These are phyloP conservation scores for Caprella mutica DNA, from an alignment of 2,888 invertebrate genomes.

Conservation along the genomic window DNA sequence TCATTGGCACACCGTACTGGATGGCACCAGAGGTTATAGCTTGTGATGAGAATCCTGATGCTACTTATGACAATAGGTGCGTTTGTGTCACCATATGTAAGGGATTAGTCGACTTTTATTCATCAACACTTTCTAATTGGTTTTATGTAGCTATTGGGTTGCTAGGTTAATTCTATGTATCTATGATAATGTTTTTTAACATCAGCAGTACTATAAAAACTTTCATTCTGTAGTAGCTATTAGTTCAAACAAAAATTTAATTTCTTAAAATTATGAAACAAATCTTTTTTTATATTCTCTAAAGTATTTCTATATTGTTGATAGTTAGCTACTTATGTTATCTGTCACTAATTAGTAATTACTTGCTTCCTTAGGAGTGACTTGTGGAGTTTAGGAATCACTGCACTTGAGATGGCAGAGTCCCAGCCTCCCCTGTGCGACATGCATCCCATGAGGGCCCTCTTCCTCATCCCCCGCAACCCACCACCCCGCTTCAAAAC, in stretches of 20 bases:
- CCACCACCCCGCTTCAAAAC: constrained; percentile 89
- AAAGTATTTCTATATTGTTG: no score
- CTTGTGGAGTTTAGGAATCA: constrained; percentile 65
- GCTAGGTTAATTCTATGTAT: neutral
- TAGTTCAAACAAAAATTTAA: no score
- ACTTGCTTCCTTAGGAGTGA: constrained; percentile 43
- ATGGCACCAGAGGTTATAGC: constrained; percentile 99
- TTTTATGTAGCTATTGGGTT: neutral
- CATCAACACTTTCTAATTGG: no score
- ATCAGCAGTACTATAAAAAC: no score
- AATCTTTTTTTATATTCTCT: no score
- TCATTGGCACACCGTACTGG: constrained; percentile 97
- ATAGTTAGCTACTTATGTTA: no score
- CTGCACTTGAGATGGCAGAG: constrained; percentile 99
- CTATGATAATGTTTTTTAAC: neutral
- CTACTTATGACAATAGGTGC: constrained; percentile 95
- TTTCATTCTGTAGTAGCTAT: no score
- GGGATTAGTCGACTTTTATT: no score
- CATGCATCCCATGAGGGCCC: constrained; percentile 97
- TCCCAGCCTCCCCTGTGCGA: constrained; percentile 98
- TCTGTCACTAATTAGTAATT: no score
- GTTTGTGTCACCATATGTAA: constrained; percentile 70
- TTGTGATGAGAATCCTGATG: constrained; percentile 99
- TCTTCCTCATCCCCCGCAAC: constrained; percentile 96
- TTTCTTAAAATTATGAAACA: no score